phyloP scores from a whole-genome alignment of 1,140 invertebrate species.

The Ceratitis capitata region DNA sequence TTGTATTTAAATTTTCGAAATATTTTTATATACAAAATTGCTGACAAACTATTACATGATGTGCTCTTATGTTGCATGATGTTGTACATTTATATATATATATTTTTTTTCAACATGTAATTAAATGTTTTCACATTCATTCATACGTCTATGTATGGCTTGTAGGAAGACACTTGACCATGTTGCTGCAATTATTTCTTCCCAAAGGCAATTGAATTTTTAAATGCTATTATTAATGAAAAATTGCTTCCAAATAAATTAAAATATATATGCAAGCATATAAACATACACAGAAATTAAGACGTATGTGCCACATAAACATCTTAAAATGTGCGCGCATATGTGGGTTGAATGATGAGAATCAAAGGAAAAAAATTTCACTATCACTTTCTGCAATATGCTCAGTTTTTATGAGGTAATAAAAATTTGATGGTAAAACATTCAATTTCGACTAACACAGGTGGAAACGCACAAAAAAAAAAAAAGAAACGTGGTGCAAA shows the following conservation, averaged over 20 bases:
- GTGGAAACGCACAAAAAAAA: no score
- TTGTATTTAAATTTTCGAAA: not conserved
- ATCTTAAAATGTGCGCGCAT: no score
- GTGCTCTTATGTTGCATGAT: not conserved
- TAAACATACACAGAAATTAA: not conserved
- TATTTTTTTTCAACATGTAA: not conserved
- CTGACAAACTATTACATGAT: not conserved
- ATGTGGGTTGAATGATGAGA: not conserved
- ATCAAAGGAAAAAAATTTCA: not conserved
- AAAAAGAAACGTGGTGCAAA: no score
- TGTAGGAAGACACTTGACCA: not conserved
- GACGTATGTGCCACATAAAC: no score
- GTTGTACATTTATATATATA: not conserved
- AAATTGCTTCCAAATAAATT: not conserved
- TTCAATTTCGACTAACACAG: no score
- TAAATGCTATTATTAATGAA: not conserved
- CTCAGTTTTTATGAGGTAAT: not conserved
- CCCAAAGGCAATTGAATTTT: not conserved
- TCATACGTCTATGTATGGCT: not conserved
- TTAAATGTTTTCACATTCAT: not conserved
- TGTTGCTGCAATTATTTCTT: not conserved
- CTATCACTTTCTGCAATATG: not conserved
- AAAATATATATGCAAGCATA: not conserved
- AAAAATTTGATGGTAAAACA: no score
- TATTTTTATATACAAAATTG: not conserved